A percentile compares a stretch with the other conserved stretches of the same genome.
Conservation (phyloP, 2,797 vertebrate genomes). For the Spinus pinus region DNA sequence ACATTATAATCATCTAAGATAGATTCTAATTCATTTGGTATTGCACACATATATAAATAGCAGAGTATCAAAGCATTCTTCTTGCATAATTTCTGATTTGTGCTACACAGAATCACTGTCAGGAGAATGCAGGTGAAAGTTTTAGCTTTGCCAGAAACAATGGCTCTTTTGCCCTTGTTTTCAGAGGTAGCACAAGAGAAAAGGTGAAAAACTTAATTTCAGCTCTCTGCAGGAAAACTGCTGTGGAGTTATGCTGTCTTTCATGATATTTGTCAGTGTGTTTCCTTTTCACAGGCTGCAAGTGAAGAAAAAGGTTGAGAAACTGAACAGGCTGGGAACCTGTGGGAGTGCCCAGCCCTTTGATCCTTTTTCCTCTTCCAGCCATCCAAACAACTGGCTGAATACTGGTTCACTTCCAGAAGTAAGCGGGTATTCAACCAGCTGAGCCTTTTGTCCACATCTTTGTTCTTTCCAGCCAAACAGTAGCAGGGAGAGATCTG, state of each 20-base stretch:
- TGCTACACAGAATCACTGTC: neutral
- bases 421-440: neutral
- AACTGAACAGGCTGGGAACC: neutral
- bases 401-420: neutral
- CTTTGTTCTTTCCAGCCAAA: neutral
- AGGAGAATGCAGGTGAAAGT: neutral
- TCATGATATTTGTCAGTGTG: neutral
- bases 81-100: neutral
- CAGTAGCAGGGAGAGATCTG: neutral
- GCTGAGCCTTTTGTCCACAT: neutral
- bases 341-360: neutral
- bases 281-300: neutral
- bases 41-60: neutral
- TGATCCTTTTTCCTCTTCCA: neutral
- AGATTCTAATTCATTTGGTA: neutral
- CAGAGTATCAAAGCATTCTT: neutral
- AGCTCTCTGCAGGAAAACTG: neutral
- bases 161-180: neutral
- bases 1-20: neutral
- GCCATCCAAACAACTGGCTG: neutral
- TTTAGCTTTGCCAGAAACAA: neutral
- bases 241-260: neutral
- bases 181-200: neutral
- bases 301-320: neutral
- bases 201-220: neutral